Percentiles rank a stretch among this genome's conserved stretches.
These are phyloP conservation scores for Drymodes brunneopygia DNA, from an alignment of 2,113 vertebrate species.

Conservation along the genomic window DNA sequence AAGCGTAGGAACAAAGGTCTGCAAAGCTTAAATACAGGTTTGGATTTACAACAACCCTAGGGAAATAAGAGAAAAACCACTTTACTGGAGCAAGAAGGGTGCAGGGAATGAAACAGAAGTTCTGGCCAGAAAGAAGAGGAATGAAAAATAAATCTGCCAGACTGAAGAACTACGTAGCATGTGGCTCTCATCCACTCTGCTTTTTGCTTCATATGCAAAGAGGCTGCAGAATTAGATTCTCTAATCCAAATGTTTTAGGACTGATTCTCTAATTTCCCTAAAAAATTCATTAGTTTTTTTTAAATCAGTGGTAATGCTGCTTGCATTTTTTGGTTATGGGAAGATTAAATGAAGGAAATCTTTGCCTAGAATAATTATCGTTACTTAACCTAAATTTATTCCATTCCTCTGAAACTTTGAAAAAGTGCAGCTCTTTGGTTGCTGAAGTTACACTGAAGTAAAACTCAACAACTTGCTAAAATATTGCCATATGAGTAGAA, in stretches of 20 bases:
- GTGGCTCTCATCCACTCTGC: neutral
- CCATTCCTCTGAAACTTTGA: constrained; percentile 42
- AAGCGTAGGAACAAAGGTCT: neutral
- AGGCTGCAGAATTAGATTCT: constrained; percentile 40
- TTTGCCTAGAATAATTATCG: constrained; percentile 56
- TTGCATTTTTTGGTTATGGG: constrained; percentile 59
- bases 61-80: neutral
- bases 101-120: neutral
- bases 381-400: constrained; percentile 63
- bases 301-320: constrained; percentile 49
- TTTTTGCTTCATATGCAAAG: constrained; percentile 28
- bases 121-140: neutral
- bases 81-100: neutral
- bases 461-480: constrained; percentile 70
- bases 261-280: constrained; percentile 62
- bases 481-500: constrained; percentile 67
- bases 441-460: constrained; percentile 57
- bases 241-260: constrained; percentile 54
- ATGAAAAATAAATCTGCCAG: neutral
- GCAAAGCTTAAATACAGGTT: neutral
- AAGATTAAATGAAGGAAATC: constrained; percentile 67
- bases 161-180: neutral
- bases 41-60: neutral
- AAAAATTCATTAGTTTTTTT: constrained; percentile 61
- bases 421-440: constrained; percentile 49